Base-by-base conservation (phyloP, 2,113 vertebrate species). In the Bufo bufo region DNA sequence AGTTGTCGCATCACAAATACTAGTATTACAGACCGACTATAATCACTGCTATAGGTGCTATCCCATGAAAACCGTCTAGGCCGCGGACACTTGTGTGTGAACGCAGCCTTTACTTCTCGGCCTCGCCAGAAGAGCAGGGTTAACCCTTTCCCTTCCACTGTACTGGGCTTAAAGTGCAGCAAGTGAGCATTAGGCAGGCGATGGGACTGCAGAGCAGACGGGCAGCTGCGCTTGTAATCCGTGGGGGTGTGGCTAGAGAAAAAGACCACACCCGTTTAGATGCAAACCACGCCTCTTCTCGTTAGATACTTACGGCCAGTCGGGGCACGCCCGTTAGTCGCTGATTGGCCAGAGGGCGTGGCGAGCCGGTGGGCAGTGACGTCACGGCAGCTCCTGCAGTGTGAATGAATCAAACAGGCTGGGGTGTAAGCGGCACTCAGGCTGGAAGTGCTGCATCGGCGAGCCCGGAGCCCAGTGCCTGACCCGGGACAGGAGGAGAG, bases 361-460 rank as follows among this genome's bases (percentile, higher is more conserved):
- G 93, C 92, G 91, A 95, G 92, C 92, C 94, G 94, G 96, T 93
- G 94, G 92, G 91, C 92, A 89, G 90, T 97, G 96, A 97, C 96
- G 97, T 98, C 97, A 97, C 92, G 91, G 92, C 93, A 94, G 93
- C 95, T 95, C 96, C 97, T 95, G 97, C 97, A 97, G 96, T 95
- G 96, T 96, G 96, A 97, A 97, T 98, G 97, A 97, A 98, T 95
- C 94, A 93, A 94, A 96, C 93, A 93, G 90, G 93, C 94, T 91
- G 89, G 91, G 91, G 89, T 82, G 84, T 90, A 89, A 89, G 90
- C 92, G 13, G 92, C 91, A 90, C 91, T 91, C 93, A 81, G 54
- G 82, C 91, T 86, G 89, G 92, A 92, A 92, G 91, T 90, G 94
- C 93, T 89, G 93, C 94, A 88, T 91, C 92, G 84, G 85, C 88